Conservation (phyloP, 2,113 vertebrate genomes). For the Colossoma macropomum region DNA sequence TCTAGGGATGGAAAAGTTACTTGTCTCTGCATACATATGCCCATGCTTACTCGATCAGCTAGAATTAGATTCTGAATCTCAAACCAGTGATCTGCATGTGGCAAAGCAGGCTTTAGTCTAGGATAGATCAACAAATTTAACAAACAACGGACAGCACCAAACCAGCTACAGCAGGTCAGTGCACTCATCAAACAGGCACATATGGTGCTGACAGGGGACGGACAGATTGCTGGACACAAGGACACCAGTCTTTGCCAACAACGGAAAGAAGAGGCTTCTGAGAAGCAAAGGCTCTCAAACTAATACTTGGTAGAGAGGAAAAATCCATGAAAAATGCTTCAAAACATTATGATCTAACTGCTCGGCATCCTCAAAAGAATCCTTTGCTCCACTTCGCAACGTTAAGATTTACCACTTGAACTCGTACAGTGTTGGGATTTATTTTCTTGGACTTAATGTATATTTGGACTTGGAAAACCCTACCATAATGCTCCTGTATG, state of each 20-base stretch:
- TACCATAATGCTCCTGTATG: background rate
- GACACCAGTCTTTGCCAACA: constrained; percentile 20
- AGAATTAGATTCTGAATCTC: constrained; percentile 42
- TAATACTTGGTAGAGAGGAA: background rate
- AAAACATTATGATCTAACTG: background rate
- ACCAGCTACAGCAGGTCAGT: constrained; percentile 18
- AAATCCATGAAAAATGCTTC: background rate
- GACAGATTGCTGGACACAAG: constrained; percentile 36
- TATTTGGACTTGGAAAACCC: background rate
- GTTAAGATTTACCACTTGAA: no score
- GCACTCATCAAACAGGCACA: constrained; percentile 12
- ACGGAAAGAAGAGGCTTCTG: constrained; percentile 2
- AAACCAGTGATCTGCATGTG: constrained; percentile 42
- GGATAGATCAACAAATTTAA: constrained; percentile 31
- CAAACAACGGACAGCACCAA: constrained; percentile 8
- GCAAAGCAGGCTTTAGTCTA: constrained; percentile 52
- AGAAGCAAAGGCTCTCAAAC: constrained; percentile 13
- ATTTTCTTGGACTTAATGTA: no score
- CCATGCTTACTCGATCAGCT: constrained; percentile 12
- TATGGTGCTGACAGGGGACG: constrained; percentile 13
- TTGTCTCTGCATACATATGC: constrained; percentile 20
- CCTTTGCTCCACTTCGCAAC: background rate
- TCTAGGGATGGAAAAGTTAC: constrained; percentile 23
- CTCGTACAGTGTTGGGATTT: no score
- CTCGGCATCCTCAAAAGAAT: background rate